Evolutionary conservation across 2,888 invertebrate genomes (phyloP), one percentile per base, ranked within the genome.

Genomic region (Lobophora halterata): DNA sequence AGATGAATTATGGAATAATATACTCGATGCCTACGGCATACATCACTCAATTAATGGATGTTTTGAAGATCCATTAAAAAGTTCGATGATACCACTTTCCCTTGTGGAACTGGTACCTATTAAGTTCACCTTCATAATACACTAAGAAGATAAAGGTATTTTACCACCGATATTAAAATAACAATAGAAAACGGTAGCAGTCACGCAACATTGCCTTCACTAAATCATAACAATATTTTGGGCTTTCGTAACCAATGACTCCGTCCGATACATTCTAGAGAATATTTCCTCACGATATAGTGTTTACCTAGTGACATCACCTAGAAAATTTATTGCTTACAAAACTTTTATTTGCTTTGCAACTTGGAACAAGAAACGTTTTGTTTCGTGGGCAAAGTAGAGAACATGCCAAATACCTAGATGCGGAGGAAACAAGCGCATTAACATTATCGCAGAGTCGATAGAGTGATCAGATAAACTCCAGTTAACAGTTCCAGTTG

Each of bases 11-110:
- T 58, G 56, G 58, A 59, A 65, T 55, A 60, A 58, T 58, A 55
- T 55, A 52, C 39, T 57, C 38, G 51, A 55, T 41, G 65, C 71
- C 66, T 42, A 50, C 52, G 59, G 65, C 60, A 44, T 37, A 46
- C 49, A 52, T 55, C 61, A 70, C 61, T 65, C 66, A 60, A 65
- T 61, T 58, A 56, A 63, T 54, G 43, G 50, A 54, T 41, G 45
- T 49, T 58, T 66, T 65, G 55, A 48, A 40, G 52, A 40, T 52
- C 56, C 45, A 70, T 71, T 63, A 66, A 58, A 48, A 39, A 44
- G 49, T 52, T 52, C 46, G 46, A 50, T 56, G 52, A 52, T 41
- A 54, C 55, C 53, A 58, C 60, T 65, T 64, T 64, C 54, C 45
- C 59, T 59, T 54, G 33, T 36, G 37, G 47, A 55, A 45, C 41